phyloP scores from a whole-genome alignment of 2,888 invertebrate species.

The Odontocolon sp. region DNA sequence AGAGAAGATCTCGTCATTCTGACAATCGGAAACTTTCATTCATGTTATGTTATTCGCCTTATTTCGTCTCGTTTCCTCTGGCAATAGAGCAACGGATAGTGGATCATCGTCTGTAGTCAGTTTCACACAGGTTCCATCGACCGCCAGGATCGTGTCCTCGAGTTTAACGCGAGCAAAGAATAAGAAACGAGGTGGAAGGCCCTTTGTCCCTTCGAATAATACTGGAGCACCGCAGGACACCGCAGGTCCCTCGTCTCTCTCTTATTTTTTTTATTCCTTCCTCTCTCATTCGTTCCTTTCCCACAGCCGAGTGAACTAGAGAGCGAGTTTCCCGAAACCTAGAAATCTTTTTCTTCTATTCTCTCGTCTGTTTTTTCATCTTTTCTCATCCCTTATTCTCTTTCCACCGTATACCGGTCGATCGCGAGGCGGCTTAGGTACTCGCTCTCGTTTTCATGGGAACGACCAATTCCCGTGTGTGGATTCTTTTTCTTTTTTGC shows the following conservation, averaged over 20 bases:
- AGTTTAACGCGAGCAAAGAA: constrained; percentile 32
- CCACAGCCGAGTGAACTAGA: constrained; percentile 69
- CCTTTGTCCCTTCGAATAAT: constrained; percentile 69
- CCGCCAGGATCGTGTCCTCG: constrained; percentile 47
- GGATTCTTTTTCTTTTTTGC: constrained; percentile 1
- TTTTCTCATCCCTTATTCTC: constrained; percentile 28
- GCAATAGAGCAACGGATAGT: constrained; percentile 5
- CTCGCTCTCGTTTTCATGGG: constrained; percentile 52
- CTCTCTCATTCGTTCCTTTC: constrained; percentile 65
- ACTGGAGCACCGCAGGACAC: constrained; percentile 71
- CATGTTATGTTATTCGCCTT: constrained; percentile 11
- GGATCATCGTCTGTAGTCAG: too few relatives aligned
- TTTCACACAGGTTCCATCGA: constrained; percentile 37
- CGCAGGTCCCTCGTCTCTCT: constrained; percentile 62
- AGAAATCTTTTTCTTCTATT: constrained; percentile 73
- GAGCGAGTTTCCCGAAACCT: constrained; percentile 72
- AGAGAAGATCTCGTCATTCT: constrained; percentile 18
- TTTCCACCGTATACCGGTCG: neutral
- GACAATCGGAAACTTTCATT: constrained; percentile 8
- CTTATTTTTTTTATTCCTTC: constrained; percentile 19
- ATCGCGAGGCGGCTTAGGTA: neutral
- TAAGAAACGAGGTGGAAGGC: constrained; percentile 25
- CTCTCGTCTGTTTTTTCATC: constrained; percentile 58
- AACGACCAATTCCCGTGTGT: constrained; percentile 33
- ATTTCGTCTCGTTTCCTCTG: constrained; percentile 27